Evolutionary conservation across 2,888 invertebrate species (phyloP).

Genomic region (Anagyrus pseudococci): DNA sequence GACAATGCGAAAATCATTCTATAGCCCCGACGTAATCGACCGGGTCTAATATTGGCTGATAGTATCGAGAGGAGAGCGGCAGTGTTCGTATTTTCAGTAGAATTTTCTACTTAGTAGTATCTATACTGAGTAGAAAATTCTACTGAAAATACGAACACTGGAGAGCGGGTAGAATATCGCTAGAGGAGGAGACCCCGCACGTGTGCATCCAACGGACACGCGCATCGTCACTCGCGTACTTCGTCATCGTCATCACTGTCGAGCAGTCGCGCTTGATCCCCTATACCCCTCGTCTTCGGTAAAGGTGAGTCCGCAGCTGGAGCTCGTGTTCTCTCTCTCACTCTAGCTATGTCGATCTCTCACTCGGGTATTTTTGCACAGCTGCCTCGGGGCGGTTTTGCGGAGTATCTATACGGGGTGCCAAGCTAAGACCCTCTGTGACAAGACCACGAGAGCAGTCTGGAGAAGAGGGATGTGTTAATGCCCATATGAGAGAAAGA

Average conservation of each 20-base stretch:
- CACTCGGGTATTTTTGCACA: conserved; percentile 46
- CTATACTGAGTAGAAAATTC: too few relatives aligned
- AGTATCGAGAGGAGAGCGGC: conserved; percentile 4
- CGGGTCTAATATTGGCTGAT: conserved; percentile 34
- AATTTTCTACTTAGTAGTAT: too few relatives aligned
- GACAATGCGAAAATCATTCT: too few relatives aligned
- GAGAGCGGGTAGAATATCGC: too few relatives aligned
- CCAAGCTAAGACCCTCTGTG: conserved; percentile 29
- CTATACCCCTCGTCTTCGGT: conserved; percentile 36
- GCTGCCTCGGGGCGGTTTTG: conserved; percentile 47
- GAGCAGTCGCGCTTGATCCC: conserved; percentile 33
- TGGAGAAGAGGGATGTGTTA: not conserved
- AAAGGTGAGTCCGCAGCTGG: conserved; percentile 48
- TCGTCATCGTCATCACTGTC: conserved; percentile 25
- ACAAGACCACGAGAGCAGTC: conserved; percentile 22
- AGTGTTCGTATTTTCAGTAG: too few relatives aligned
- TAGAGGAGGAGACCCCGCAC: too few relatives aligned
- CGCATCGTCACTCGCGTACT: conserved; percentile 17
- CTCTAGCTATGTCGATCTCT: conserved; percentile 1
- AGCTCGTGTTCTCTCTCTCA: conserved; percentile 36
- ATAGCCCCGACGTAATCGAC: conserved; percentile 32
- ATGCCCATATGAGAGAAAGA: not conserved
- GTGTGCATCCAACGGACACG: conserved; percentile 22
- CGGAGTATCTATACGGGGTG: conserved; percentile 1
- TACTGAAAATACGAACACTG: too few relatives aligned